Base-by-base conservation (phyloP, 2,113 vertebrate species). In the Nesoenas mayeri region DNA sequence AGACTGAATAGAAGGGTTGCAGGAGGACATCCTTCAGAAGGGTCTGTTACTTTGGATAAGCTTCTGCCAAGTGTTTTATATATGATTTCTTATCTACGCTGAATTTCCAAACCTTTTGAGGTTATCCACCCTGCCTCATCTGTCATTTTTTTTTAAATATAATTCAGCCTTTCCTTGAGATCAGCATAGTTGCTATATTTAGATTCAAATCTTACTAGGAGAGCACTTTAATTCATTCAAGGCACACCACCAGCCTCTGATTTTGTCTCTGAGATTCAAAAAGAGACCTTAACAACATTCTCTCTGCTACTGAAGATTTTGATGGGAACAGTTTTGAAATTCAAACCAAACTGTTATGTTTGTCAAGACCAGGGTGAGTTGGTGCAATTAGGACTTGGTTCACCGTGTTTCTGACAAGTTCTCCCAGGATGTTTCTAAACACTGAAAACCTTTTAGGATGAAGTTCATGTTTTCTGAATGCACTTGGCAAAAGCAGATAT, bases 341-440 rank as follows among this genome's bases (percentile, higher is more conserved):
- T 88, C 51, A 96, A 83, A 88, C 78, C 61, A 74, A 91, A 91
- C 60, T 61, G 64, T 79, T 95, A 56, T 91, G 80, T 95, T 97
- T 97, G 54, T 91, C 90, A 96, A 85, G 93, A 91, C 50, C 22
- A 71, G 40, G 36, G n/a, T 84, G 82, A 93, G 54, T 82, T 90
- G 90, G 29, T 96, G 66, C 88, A 93, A 93, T 97, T 97, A 97
- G 92, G 93, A 83, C 65, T 72, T 56, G 85, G 53, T 92, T 96
- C n/a, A 26, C 54, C 94, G 75, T 94, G 80, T 79, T 97, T 98
- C 90, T 94, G 91, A 96, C 79, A 96, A 74, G 61, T 85, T 94
- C 71, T 96, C 93, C 70, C 92, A 53, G 89, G 89, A 92, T 89
- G 67, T 93, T 97, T 96, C 81, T 94, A 91, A 97, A 97, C 96